Conservation (phyloP, 23 tunicate genomes). For the Pegea sp. region DNA sequence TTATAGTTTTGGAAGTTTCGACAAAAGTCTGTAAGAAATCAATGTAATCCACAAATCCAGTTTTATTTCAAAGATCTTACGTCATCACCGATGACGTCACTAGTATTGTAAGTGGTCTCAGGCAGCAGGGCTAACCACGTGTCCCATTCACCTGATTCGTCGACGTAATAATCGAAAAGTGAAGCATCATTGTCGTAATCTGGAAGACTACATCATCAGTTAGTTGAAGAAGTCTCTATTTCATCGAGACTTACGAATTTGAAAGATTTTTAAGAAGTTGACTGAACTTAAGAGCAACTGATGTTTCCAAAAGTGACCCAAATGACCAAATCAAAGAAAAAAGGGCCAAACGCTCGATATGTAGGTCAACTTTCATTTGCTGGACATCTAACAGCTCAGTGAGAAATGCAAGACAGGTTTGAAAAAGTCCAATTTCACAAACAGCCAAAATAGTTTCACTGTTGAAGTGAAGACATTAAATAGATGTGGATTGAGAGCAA, state of each 20-base stretch:
- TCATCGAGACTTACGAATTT: constrained; percentile 30
- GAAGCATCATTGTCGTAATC: constrained; percentile 90
- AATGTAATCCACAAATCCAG: too few species aligned
- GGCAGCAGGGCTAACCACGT: constrained; percentile 71
- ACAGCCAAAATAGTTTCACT: too few species aligned
- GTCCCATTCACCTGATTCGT: constrained; percentile 99
- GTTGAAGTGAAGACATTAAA: too few species aligned
- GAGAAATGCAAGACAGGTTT: constrained; percentile 51
- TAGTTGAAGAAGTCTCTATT: neutral
- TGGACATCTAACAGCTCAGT: constrained; percentile 69
- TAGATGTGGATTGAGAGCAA: too few species aligned
- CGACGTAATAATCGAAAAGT: constrained; percentile 93
- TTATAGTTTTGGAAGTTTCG: constrained; percentile 76
- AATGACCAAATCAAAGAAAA: constrained; percentile 86
- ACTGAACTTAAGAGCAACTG: constrained; percentile 37
- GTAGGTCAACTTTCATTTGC: constrained; percentile 69
- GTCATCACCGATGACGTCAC: too few species aligned
- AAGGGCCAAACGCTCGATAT: constrained; percentile 51
- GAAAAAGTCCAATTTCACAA: constrained; percentile 55
- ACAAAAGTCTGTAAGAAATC: constrained; percentile 44
- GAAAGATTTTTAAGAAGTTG: constrained; percentile 52
- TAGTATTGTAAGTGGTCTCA: constrained; percentile 64
- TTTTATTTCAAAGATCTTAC: too few species aligned
- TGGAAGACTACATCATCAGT: constrained; percentile 30
- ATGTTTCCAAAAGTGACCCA: constrained; percentile 64